These are phyloP conservation scores for Lasiurus cinereus DNA, from an alignment of 2,113 vertebrate species.

Conservation along the genomic window DNA sequence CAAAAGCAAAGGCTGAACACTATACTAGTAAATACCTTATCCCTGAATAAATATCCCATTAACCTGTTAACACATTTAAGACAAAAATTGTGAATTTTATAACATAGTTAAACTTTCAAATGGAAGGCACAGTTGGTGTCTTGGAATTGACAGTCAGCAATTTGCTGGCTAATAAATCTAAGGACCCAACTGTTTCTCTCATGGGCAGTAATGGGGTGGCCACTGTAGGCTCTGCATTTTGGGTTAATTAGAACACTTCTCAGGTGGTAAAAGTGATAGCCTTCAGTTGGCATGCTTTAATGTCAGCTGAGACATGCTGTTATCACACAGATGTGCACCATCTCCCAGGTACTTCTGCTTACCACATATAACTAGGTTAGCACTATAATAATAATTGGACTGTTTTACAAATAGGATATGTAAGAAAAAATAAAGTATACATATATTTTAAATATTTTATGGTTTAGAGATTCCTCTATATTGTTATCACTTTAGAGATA, in stretches of 20 bases:
- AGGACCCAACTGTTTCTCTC: constrained; percentile 56
- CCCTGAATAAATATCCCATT: not conserved
- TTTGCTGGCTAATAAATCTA: constrained; percentile 66
- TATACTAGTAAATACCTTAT: not conserved
- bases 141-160: constrained; percentile 58
- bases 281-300: constrained; percentile 54
- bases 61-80: constrained; percentile 25
- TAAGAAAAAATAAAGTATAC: not conserved
- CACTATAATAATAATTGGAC: not conserved
- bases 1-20: not conserved
- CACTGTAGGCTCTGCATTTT: constrained; percentile 66
- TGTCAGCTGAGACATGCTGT: not conserved
- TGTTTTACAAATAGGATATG: constrained; percentile 4
- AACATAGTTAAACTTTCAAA: constrained; percentile 25
- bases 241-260: constrained; percentile 74
- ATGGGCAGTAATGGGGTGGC: constrained; percentile 40
- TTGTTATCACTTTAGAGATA: not conserved
- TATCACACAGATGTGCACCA: constrained; percentile 37
- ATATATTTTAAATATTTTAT: not conserved
- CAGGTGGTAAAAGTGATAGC: constrained; percentile 65
- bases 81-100: constrained; percentile 43
- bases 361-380: constrained; percentile 42
- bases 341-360: constrained; percentile 31
- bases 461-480: not conserved
- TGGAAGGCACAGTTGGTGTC: constrained; percentile 61